Conservation (phyloP, 2,797 vertebrate genomes). For the Limnodromus scolopaceus region DNA sequence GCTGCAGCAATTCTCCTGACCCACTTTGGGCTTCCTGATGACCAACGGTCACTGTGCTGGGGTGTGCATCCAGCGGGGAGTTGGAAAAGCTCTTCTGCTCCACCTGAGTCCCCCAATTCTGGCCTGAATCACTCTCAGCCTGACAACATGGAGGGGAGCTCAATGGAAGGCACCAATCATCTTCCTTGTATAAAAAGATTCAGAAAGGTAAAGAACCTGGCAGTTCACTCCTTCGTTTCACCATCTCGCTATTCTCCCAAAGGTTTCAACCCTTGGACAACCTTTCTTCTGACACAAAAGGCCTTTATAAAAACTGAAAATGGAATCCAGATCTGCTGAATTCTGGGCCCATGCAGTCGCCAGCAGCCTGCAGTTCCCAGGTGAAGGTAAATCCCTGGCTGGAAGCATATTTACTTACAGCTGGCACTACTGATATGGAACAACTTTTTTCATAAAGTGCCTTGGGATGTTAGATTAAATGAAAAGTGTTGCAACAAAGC, state of each 20-base stretch:
- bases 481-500: slow-evolving; percentile 51
- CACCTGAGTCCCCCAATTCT: background rate
- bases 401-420: slow-evolving; percentile 7
- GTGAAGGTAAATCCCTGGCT: background rate
- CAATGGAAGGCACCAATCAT: accelerated
- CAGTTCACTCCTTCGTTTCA: background rate
- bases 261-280: background rate
- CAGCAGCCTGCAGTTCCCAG: background rate
- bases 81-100: background rate
- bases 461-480: slow-evolving; percentile 42
- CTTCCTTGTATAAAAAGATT: background rate
- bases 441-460: slow-evolving; percentile 3
- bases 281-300: background rate
- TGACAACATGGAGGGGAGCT: background rate
- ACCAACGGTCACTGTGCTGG: accelerated
- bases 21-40: background rate
- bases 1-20: background rate
- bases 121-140: background rate
- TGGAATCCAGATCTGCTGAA: background rate
- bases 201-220: background rate
- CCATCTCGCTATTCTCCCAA: background rate
- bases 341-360: background rate
- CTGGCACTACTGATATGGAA: background rate
- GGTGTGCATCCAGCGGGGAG: background rate
- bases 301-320: background rate